These are phyloP conservation scores for Poeciliopsis retropinna DNA, from an alignment of 2,113 vertebrate species.

Conservation along the genomic window DNA sequence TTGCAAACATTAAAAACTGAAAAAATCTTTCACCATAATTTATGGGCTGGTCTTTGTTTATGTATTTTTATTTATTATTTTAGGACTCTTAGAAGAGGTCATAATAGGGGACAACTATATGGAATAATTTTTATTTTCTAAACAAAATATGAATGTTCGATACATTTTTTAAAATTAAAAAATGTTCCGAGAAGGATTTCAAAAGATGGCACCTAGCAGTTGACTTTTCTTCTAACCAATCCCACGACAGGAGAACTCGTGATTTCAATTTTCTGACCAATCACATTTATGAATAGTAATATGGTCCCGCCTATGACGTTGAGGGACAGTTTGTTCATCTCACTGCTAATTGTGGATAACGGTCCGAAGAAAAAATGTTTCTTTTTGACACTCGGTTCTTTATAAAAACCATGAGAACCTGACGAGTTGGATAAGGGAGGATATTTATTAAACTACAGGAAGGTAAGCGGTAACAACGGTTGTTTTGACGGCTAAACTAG, in stretches of 20 bases:
- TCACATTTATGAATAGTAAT: constrained; percentile 5
- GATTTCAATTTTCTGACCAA: constrained; percentile 47
- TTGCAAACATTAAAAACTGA: constrained; percentile 62
- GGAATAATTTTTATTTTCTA: constrained; percentile 1
- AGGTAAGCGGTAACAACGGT: constrained; percentile 11
- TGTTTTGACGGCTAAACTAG: constrained; percentile 8
- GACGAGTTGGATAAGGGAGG: constrained; percentile 21
- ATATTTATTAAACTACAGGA: constrained; percentile 5
- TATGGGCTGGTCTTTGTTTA: background rate
- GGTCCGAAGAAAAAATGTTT: background rate
- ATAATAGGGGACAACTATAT: too few relatives aligned
- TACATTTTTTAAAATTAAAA: background rate
- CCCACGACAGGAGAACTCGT: accelerated
- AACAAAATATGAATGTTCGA: background rate
- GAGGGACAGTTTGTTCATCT: constrained; percentile 1
- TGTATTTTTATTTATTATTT: background rate
- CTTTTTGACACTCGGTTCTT: background rate
- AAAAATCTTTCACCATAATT: background rate
- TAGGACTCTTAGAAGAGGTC: too few relatives aligned
- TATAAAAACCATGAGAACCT: constrained; percentile 19
- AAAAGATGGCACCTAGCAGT: background rate
- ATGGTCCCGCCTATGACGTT: constrained; percentile 8
- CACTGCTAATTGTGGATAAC: constrained; percentile 5
- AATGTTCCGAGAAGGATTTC: background rate
- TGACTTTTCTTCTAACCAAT: constrained; percentile 50